Conservation (phyloP, 2,113 vertebrate species). For the Dicaeum eximium region DNA sequence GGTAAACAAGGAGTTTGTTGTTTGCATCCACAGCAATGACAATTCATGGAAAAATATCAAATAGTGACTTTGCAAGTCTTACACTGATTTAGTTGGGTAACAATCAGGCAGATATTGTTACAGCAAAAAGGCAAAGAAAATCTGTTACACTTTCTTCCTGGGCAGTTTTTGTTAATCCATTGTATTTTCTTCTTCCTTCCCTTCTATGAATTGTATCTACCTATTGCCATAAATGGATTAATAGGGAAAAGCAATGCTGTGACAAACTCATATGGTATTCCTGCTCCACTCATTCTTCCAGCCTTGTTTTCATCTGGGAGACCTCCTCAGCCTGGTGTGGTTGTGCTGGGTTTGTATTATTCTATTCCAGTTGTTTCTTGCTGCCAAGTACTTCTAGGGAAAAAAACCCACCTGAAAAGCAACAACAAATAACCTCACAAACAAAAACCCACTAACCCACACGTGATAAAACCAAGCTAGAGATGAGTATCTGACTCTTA, state of each 20-base stretch:
- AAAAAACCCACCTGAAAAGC: background rate
- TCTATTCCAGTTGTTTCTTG: background rate
- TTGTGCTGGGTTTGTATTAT: background rate
- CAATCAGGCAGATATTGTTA: background rate
- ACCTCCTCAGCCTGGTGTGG: background rate
- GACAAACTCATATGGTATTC: background rate
- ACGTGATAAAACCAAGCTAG: background rate
- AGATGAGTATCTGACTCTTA: background rate
- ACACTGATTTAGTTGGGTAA: background rate
- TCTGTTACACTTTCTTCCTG: background rate
- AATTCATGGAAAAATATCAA: background rate
- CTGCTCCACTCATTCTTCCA: background rate
- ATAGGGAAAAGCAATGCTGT: background rate
- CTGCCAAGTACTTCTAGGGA: background rate
- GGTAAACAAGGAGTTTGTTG: background rate
- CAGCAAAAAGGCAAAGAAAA: background rate
- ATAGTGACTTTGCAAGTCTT: background rate
- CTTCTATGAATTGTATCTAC: background rate
- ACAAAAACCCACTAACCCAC: background rate
- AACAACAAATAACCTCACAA: background rate
- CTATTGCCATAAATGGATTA: background rate
- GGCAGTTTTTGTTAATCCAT: background rate
- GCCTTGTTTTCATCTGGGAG: background rate
- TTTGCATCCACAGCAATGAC: background rate
- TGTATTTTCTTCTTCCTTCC: background rate